Conservation (phyloP, 2,113 vertebrate species). For the Elgaria multicarinata region DNA sequence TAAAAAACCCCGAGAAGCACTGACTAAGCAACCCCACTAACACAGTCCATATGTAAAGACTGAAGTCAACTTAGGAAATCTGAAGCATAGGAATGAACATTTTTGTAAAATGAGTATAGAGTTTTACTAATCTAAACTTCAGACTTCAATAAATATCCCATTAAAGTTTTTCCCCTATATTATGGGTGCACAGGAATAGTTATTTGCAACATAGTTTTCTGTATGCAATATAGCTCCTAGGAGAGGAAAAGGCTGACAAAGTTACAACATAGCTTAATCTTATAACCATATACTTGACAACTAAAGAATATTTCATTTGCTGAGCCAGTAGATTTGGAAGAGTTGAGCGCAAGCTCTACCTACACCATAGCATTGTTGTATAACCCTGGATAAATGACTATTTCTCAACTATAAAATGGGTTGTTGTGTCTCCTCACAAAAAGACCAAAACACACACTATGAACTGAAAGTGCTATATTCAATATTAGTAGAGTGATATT, state of each 20-base stretch:
- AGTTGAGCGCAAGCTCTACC: not conserved
- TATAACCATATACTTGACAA: not conserved
- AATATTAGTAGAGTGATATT: not conserved
- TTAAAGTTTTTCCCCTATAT: not conserved
- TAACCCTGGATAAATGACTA: not conserved
- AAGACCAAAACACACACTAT: not conserved
- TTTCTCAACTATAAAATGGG: not conserved
- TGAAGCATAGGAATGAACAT: not conserved
- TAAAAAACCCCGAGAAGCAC: not conserved
- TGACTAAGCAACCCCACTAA: not conserved
- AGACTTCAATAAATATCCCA: not conserved
- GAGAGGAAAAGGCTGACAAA: not conserved
- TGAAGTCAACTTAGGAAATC: not conserved
- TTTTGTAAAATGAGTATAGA: not conserved
- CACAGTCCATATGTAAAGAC: not conserved
- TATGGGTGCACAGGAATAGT: constrained; percentile 9
- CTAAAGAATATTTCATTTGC: not conserved
- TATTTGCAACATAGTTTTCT: not conserved
- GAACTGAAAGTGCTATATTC: not conserved
- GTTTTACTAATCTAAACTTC: not conserved
- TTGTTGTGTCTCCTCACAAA: not conserved
- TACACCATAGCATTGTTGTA: not conserved
- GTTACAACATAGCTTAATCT: not conserved
- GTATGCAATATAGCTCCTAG: not conserved
- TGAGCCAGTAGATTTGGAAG: not conserved